These are phyloP conservation scores for Pantala flavescens DNA, from an alignment of 1,140 invertebrate species.

Conservation along the genomic window DNA sequence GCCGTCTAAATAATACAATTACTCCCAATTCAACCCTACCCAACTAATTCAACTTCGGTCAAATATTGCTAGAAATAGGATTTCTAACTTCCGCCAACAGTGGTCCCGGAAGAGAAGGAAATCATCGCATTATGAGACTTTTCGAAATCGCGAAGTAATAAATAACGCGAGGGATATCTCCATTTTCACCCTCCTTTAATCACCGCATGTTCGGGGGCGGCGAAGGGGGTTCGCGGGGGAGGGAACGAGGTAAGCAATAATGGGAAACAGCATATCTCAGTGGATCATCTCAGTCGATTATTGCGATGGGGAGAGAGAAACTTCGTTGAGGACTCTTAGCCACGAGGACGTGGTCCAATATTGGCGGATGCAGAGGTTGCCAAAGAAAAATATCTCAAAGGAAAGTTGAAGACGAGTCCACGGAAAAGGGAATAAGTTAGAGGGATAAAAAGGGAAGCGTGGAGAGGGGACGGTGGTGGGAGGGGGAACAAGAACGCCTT, in stretches of 20 bases:
- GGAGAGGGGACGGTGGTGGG: neutral
- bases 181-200: too few relatives aligned
- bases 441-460: neutral
- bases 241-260: neutral
- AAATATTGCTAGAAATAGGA: too few relatives aligned
- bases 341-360: neutral
- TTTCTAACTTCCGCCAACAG: too few relatives aligned
- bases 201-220: too few relatives aligned
- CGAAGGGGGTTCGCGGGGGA: too few relatives aligned
- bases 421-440: neutral
- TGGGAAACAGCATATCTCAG: neutral
- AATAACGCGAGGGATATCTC: too few relatives aligned
- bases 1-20: too few relatives aligned
- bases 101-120: too few relatives aligned
- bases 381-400: conserved; percentile 10
- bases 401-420: neutral
- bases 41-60: too few relatives aligned
- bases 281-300: neutral
- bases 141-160: too few relatives aligned
- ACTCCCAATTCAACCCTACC: too few relatives aligned
- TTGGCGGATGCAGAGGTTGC: conserved; percentile 7
- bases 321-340: neutral
- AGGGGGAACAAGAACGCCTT: neutral
- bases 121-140: too few relatives aligned
- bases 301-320: neutral